These are phyloP conservation scores for Alectura lathami DNA, from an alignment of 2,113 vertebrate genomes.

Conservation along the genomic window DNA sequence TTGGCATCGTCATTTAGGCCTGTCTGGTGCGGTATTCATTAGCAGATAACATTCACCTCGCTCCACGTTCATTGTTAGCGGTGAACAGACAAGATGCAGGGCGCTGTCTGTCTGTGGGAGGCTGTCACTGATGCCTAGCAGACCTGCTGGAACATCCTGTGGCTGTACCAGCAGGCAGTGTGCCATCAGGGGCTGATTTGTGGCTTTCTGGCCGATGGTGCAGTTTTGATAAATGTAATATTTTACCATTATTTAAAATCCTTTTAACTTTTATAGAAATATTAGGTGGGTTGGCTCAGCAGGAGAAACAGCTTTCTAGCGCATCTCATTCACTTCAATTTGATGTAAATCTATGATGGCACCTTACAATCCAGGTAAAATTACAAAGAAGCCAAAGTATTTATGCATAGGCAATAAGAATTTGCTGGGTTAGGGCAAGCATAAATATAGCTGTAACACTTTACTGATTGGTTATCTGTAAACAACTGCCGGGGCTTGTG, in stretches of 20 bases:
- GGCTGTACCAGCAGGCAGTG: neutral
- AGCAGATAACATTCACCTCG: neutral
- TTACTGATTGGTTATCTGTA: neutral
- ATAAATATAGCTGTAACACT: neutral
- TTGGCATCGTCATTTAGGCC: neutral
- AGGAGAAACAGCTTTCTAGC: conserved; percentile 17
- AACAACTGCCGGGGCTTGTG: neutral
- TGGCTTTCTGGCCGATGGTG: neutral
- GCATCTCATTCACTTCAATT: conserved; percentile 33
- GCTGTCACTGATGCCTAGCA: neutral
- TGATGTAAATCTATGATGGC: conserved; percentile 29
- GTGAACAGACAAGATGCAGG: neutral
- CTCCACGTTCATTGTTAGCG: neutral
- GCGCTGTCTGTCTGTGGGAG: neutral
- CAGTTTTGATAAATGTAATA: conserved; percentile 35
- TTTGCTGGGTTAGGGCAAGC: neutral
- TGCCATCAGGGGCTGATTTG: neutral
- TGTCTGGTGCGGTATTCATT: neutral
- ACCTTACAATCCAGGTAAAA: conserved; percentile 25
- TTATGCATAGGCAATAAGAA: neutral
- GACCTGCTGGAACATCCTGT: neutral
- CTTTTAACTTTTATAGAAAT: conserved; percentile 8
- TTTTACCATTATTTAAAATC: conserved; percentile 44
- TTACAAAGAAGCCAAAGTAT: neutral
- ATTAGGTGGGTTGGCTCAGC: neutral